Evolutionary conservation across 2,888 invertebrate species (phyloP).

Genomic region (Resseliella maxima): DNA sequence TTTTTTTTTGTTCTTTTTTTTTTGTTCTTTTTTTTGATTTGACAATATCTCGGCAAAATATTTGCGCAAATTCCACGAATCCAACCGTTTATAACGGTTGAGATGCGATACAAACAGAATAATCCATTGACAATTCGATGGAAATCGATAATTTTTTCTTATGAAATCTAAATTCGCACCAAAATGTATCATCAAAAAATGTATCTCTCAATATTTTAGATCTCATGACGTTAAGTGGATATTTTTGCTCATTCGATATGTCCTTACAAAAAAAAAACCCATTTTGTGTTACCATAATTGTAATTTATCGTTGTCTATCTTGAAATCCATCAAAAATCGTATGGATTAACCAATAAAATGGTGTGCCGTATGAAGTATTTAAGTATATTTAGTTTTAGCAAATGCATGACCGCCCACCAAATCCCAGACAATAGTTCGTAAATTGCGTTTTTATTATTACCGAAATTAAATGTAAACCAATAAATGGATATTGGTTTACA

Average conservation of each 20-base stretch:
- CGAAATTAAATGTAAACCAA: not conserved
- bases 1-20: no score
- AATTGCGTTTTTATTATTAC: slow-evolving; percentile 44
- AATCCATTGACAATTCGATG: not conserved
- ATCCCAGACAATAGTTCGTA: slow-evolving; percentile 23
- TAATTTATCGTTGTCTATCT: not conserved
- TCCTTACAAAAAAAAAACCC: not conserved
- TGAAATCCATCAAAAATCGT: slow-evolving; percentile 7
- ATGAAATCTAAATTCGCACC: not conserved
- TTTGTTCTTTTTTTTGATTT: no score
- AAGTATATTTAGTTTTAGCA: not conserved
- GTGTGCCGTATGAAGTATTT: not conserved
- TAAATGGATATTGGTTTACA: slow-evolving; percentile 28
- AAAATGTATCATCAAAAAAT: not conserved
- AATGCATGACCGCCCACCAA: slow-evolving; percentile 10
- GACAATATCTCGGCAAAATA: not conserved
- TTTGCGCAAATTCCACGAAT: not conserved
- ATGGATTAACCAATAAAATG: not conserved
- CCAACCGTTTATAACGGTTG: not conserved
- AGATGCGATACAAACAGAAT: not conserved
- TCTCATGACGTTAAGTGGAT: not conserved
- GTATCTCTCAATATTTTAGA: not conserved
- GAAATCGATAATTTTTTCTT: no score
- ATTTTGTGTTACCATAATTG: not conserved
- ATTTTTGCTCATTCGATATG: not conserved